A percentile compares a stretch with the other conserved stretches of the same genome.
These are phyloP conservation scores for Tragelaphus buxtoni DNA, from an alignment of 2,113 vertebrate species.

Conservation along the genomic window DNA sequence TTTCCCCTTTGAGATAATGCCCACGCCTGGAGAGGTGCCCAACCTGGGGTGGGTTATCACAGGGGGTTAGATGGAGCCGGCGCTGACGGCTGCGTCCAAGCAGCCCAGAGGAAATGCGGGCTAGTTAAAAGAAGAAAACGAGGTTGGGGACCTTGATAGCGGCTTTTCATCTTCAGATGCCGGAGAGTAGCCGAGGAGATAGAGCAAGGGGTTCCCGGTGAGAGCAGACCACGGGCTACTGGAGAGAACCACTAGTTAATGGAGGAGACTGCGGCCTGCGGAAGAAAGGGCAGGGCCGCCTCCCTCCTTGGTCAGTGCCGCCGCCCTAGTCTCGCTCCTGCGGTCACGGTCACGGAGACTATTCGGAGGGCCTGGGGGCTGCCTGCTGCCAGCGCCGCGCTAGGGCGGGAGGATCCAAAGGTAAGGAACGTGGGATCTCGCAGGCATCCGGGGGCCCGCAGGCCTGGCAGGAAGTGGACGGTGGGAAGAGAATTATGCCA, in stretches of 20 bases:
- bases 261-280: not conserved
- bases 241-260: not conserved
- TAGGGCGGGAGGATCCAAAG: not conserved
- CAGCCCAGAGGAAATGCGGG: not conserved
- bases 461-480: not conserved
- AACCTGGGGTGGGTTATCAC: not conserved
- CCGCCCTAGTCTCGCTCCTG: not conserved
- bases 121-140: not conserved
- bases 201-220: not conserved
- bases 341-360: not conserved
- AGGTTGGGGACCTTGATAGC: not conserved
- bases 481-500: not conserved
- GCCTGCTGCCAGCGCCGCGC: not conserved
- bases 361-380: not conserved
- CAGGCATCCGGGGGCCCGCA: no score
- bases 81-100: not conserved
- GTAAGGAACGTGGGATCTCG: not conserved
- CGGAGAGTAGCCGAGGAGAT: not conserved
- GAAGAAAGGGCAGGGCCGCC: not conserved
- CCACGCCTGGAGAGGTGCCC: not conserved
- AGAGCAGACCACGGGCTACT: no score
- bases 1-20: not conserved
- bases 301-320: not conserved
- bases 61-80: not conserved
- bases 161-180: not conserved